Base-by-base conservation (phyloP, 2,888 invertebrate species). In the Sphecodes monilicornis region DNA sequence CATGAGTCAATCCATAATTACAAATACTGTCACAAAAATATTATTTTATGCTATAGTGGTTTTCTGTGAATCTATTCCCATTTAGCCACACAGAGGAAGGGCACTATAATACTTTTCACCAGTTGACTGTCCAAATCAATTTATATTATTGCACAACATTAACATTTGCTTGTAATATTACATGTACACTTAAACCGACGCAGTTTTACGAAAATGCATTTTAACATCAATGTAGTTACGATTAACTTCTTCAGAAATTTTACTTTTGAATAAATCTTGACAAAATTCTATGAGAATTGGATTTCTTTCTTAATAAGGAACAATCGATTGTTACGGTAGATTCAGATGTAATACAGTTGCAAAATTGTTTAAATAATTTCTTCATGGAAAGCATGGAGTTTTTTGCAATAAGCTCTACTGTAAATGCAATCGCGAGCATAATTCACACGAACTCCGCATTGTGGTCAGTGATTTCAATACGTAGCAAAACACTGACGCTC, bases 71-170 rank as follows among this genome's bases (percentile, higher is more conserved):
- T 29, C 29, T 29, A 60, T 29, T 60, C 0, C 29, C 16, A 60
- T 29, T 11, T 60, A 16, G 60, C 6, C 6, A 60, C 16, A 26
- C 60, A 16, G 29, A 16, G 5, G 13, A 57, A 13, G 13, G 57
- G 1, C 13, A 57, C 26, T 57, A 26, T 13, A 29, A 26, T 57
- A 29, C 4, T 29, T n/a, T 16, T 5, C 29, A 57, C 13, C 26
- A 57, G 57, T 29, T 1, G 16, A 11, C 13, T 57, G 57, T 13
- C 26, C 26, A 26, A 57, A 57, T 57, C 13, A 29, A 29, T 60
- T 60, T 60, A 60, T 60, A 29, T 60, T 60, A 29, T 60, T 29
- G 60, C 29, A 29, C 60, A 60, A 60, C 29, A 57, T 57, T 57
- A 26, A 57, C 22, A 29, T n/a, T 60, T 0, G 57, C 11, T 29